Conservation (phyloP, 2,113 vertebrate species). For the Acanthisitta chloris region DNA sequence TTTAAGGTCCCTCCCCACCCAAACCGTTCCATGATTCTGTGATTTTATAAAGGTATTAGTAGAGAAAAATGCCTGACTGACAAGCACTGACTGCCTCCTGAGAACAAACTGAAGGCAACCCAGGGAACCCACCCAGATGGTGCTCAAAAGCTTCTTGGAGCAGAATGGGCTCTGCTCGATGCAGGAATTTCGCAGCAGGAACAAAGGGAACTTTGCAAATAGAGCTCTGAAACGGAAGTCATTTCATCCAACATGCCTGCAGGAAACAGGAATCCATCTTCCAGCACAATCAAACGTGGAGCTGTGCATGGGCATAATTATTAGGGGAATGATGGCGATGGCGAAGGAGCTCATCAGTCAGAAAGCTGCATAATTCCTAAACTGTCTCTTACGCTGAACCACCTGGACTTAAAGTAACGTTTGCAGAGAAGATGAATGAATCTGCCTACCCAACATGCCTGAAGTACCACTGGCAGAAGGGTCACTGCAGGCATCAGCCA, state of each 20-base stretch:
- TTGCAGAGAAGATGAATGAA: not conserved
- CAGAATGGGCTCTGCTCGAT: not conserved
- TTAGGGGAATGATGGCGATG: constrained; percentile 27
- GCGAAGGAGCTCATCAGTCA: constrained; percentile 38
- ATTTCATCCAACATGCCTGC: constrained; percentile 48
- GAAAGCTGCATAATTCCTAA: constrained; percentile 2
- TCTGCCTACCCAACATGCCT: not conserved
- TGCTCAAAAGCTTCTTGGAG: not conserved
- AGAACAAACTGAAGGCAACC: constrained; percentile 5
- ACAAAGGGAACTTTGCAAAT: constrained; percentile 26
- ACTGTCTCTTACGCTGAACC: constrained; percentile 18
- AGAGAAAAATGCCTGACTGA: not conserved
- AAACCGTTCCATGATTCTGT: not conserved
- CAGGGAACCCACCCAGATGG: not conserved
- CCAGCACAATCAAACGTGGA: constrained; percentile 17
- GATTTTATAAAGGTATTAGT: not conserved
- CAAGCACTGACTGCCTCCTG: not conserved
- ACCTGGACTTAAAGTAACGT: constrained; percentile 39
- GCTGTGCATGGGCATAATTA: constrained; percentile 42
- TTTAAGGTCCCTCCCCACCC: not conserved
- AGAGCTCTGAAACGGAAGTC: constrained; percentile 3
- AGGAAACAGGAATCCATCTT: constrained; percentile 38
- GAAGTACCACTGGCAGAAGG: not conserved
- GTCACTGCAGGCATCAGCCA: not conserved
- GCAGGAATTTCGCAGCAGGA: constrained; percentile 10